Evolutionary conservation across 1,140 invertebrate species (phyloP).

Genomic region (Macrocentrus cingulum): DNA sequence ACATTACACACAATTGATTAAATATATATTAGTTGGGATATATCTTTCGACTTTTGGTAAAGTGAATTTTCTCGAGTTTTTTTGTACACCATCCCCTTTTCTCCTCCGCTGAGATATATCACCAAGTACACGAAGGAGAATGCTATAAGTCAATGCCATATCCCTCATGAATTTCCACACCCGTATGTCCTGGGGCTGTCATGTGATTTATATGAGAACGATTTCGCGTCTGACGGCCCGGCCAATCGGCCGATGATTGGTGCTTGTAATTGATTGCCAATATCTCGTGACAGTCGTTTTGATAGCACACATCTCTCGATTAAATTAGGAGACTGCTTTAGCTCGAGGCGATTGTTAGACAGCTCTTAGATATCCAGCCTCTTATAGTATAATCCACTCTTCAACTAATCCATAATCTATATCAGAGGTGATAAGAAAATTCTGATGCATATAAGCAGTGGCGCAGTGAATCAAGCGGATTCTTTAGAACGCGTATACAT

Average conservation of each 20-base stretch:
- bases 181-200: conserved; percentile 33
- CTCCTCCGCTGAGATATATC: too few species aligned
- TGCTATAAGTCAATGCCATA: conserved; percentile 37
- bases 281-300: conserved; percentile 29
- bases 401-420: neutral
- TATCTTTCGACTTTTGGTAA: too few species aligned
- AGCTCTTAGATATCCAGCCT: too few species aligned
- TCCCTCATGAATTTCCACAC: conserved; percentile 32
- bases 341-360: too few species aligned
- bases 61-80: too few species aligned
- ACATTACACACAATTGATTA: too few species aligned
- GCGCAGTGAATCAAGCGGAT: conserved; percentile 11
- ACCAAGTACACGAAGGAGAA: too few species aligned
- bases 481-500: conserved; percentile 34
- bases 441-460: neutral
- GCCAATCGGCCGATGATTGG: conserved; percentile 51
- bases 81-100: too few species aligned
- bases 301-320: neutral
- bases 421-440: too few species aligned
- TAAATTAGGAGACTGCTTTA: neutral
- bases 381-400: too few species aligned
- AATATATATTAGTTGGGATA: too few species aligned
- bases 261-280: conserved; percentile 51
- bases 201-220: conserved; percentile 54
- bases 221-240: conserved; percentile 43